Evolutionary conservation across 2,797 vertebrate genomes (phyloP).

Genomic region (Peromyscus nudipes): DNA sequence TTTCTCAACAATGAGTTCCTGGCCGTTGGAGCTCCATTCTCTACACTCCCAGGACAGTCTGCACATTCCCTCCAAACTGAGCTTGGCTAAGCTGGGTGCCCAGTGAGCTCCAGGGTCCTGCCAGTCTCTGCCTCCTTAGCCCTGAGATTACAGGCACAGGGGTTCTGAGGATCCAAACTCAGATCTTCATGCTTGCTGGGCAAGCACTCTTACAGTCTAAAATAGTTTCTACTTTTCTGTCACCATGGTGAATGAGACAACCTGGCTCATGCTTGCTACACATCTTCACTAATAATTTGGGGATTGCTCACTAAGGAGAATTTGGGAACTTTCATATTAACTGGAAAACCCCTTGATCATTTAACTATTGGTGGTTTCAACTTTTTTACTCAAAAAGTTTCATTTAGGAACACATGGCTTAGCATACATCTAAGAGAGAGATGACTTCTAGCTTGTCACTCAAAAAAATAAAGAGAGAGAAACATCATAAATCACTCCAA

Average conservation of each 20-base stretch:
- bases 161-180: background rate
- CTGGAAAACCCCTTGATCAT: background rate
- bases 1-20: background rate
- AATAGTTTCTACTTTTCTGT: background rate
- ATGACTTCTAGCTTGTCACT: background rate
- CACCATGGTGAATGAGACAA: background rate
- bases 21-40: background rate
- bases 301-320: background rate
- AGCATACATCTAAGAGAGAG: constrained; percentile 28
- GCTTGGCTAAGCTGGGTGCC: background rate
- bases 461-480: background rate
- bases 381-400: constrained; percentile 31
- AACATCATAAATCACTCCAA: background rate
- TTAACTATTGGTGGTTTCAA: background rate
- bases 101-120: background rate
- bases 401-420: constrained; percentile 10
- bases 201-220: background rate
- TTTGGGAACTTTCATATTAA: background rate
- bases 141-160: background rate
- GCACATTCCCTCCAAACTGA: background rate
- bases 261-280: background rate
- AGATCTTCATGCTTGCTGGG: background rate
- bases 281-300: background rate
- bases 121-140: background rate
- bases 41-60: background rate